A percentile compares a stretch with the other conserved stretches of the same genome.
Conservation (phyloP, 2,797 vertebrate genomes). For the Limosa lapponica region DNA sequence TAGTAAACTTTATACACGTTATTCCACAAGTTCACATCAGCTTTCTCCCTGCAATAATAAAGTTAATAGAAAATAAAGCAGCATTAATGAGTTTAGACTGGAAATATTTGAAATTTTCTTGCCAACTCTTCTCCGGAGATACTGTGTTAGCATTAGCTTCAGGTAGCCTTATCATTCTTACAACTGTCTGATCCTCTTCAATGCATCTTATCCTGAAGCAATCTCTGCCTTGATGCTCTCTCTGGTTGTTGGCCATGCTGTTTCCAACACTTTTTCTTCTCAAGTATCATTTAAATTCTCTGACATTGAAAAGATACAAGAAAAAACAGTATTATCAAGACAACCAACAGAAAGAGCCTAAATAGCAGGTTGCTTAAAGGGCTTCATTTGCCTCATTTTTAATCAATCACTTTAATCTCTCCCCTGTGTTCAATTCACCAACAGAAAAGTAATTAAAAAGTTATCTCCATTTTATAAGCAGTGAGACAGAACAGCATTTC, state of each 20-base stretch:
- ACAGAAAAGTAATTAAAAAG: slow-evolving; percentile 25
- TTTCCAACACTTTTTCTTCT: background rate
- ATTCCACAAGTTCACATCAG: background rate
- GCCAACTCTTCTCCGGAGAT: background rate
- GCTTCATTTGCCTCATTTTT: background rate
- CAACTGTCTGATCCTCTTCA: background rate
- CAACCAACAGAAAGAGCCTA: background rate
- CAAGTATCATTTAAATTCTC: background rate
- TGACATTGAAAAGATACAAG: background rate
- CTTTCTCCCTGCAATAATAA: background rate
- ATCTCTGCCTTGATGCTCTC: background rate
- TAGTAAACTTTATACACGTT: background rate
- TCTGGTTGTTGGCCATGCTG: background rate
- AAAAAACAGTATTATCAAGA: background rate
- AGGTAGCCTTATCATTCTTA: background rate
- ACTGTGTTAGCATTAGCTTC: background rate
- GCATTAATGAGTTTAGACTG: background rate
- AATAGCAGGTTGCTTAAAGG: background rate
- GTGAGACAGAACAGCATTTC: background rate
- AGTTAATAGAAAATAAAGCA: background rate
- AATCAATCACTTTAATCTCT: background rate
- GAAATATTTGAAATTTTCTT: background rate
- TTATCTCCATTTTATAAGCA: background rate
- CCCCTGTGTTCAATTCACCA: background rate
- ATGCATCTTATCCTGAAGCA: background rate